A percentile compares a stretch with the other conserved stretches of the same genome.
Evolutionary conservation across 1,140 invertebrate genomes (phyloP).

Genomic region (Matsumurasca onukii): DNA sequence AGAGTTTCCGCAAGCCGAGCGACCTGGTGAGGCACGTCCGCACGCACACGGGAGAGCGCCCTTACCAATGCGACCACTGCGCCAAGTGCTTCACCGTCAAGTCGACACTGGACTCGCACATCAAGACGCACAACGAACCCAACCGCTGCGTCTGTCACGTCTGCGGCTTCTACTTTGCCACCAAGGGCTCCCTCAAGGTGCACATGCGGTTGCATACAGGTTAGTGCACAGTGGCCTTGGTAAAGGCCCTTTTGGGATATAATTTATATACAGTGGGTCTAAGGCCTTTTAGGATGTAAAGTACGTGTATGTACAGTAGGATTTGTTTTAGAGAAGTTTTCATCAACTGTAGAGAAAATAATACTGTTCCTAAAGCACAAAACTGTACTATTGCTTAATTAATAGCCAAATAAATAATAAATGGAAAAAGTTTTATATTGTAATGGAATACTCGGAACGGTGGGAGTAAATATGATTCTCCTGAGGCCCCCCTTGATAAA

Average conservation of each 20-base stretch:
- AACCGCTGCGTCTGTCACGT: slow-evolving; percentile 60
- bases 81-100: slow-evolving; percentile 66
- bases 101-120: slow-evolving; percentile 61
- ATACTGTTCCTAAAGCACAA: too few relatives aligned
- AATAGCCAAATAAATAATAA: neutral
- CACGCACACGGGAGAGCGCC: slow-evolving; percentile 68
- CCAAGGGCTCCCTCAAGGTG: slow-evolving; percentile 65
- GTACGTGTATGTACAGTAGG: neutral
- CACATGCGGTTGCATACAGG: slow-evolving; percentile 70
- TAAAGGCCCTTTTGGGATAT: neutral
- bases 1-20: slow-evolving; percentile 55
- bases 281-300: neutral
- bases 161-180: slow-evolving; percentile 59
- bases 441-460: neutral
- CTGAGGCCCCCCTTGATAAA: neutral
- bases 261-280: too few relatives aligned
- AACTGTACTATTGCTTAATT: too few relatives aligned
- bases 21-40: slow-evolving; percentile 56
- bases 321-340: too few relatives aligned
- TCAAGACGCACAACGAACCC: slow-evolving; percentile 56
- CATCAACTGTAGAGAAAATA: too few relatives aligned
- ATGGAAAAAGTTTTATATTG: neutral
- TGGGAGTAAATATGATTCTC: neutral
- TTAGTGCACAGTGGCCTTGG: slow-evolving; percentile 39
- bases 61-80: slow-evolving; percentile 64